A percentile compares a stretch with the other conserved stretches of the same genome.
These are phyloP conservation scores for Polymixis flavicincta DNA, from an alignment of 2,888 invertebrate species.

Conservation along the genomic window DNA sequence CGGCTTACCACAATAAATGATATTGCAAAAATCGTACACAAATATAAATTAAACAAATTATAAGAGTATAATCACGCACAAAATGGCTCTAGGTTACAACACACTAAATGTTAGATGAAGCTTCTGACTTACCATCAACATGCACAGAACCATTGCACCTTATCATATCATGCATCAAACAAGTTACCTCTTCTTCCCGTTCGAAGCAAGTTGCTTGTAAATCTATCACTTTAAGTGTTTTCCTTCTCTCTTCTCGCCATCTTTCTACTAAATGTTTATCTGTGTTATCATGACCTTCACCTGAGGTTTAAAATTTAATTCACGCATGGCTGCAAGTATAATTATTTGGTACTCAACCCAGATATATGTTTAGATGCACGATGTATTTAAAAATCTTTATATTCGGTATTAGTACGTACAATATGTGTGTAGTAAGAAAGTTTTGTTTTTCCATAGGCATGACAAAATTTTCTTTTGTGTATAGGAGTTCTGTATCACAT, in stretches of 20 bases:
- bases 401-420: constrained; percentile 79
- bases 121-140: constrained; percentile 76
- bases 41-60: constrained; percentile 42
- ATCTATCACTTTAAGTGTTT: constrained; percentile 77
- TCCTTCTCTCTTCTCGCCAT: constrained; percentile 79
- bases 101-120: constrained; percentile 76
- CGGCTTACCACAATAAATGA: constrained; percentile 59
- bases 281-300: constrained; percentile 81
- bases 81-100: constrained; percentile 83
- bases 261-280: constrained; percentile 79
- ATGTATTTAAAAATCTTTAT: constrained; percentile 83
- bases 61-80: constrained; percentile 77
- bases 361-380: constrained; percentile 90
- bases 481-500: constrained; percentile 67
- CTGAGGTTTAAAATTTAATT: constrained; percentile 77
- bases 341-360: constrained; percentile 82
- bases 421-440: constrained; percentile 83
- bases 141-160: constrained; percentile 83
- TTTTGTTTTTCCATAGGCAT: constrained; percentile 84
- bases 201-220: constrained; percentile 78
- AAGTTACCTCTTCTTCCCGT: constrained; percentile 77
- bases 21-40: constrained; percentile 48
- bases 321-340: constrained; percentile 88
- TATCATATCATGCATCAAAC: constrained; percentile 83
- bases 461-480: constrained; percentile 78